A percentile compares a stretch with the other conserved stretches of the same genome.
Conservation (phyloP, 2,797 vertebrate species). For the Spatula clypeata region DNA sequence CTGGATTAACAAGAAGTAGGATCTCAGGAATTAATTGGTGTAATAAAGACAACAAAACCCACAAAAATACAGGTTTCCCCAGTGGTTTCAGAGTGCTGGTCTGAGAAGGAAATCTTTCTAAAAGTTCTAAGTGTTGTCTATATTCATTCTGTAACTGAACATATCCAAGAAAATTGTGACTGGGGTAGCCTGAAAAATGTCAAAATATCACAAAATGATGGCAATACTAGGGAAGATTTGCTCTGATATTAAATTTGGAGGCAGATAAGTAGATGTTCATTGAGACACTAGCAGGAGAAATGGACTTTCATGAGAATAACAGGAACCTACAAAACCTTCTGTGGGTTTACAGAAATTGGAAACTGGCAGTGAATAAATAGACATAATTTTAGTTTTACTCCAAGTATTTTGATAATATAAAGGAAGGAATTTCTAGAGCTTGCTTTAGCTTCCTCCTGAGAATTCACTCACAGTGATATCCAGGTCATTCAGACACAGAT, state of each 20-base stretch:
- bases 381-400: not conserved
- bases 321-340: not conserved
- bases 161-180: not conserved
- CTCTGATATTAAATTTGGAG: not conserved
- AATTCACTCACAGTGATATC: not conserved
- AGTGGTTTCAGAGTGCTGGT: not conserved
- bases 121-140: not conserved
- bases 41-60: rapidly evolving
- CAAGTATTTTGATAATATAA: not conserved
- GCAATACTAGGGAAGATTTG: not conserved
- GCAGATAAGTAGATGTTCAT: not conserved
- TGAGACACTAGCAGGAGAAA: not conserved
- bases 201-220: not conserved
- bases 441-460: not conserved
- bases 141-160: not conserved
- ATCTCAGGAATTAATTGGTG: not conserved
- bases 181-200: not conserved
- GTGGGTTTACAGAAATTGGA: not conserved
- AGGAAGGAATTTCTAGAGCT: not conserved
- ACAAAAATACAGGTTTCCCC: not conserved
- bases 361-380: not conserved
- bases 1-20: not conserved
- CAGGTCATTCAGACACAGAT: not conserved
- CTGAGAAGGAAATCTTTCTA: not conserved
- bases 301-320: not conserved